These are phyloP conservation scores for Amphipyra berbera DNA, from an alignment of 2,888 invertebrate species.

Conservation along the genomic window DNA sequence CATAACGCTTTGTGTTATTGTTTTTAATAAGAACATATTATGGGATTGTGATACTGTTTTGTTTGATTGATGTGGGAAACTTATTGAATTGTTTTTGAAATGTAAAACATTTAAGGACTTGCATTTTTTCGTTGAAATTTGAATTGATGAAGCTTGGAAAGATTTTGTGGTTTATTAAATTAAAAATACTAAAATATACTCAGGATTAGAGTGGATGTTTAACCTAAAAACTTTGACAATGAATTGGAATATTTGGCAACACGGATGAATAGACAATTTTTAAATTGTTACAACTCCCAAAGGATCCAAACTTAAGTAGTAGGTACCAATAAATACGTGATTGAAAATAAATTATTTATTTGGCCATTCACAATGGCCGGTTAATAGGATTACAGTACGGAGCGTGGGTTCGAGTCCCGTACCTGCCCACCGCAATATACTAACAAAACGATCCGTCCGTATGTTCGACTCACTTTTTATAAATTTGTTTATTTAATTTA, in stretches of 20 bases:
- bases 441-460: slow-evolving; percentile 76
- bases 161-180: not conserved
- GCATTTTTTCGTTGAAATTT: not conserved
- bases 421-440: slow-evolving; percentile 80
- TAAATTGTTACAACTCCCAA: slow-evolving; percentile 66
- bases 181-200: not conserved
- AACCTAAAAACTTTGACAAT: slow-evolving; percentile 20
- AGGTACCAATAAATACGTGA: slow-evolving; percentile 70
- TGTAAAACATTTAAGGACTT: slow-evolving; percentile 6
- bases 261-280: slow-evolving; percentile 69
- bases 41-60: slow-evolving; percentile 68
- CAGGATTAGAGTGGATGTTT: slow-evolving; percentile 1
- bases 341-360: slow-evolving; percentile 87
- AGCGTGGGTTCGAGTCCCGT: slow-evolving; percentile 84
- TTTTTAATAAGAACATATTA: slow-evolving; percentile 80
- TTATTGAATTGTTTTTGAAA: slow-evolving; percentile 16
- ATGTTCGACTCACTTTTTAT: slow-evolving; percentile 80
- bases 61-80: slow-evolving; percentile 85
- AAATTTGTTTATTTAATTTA: slow-evolving; percentile 89
- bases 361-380: slow-evolving; percentile 80
- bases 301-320: slow-evolving; percentile 62
- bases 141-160: not conserved
- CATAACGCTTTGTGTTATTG: slow-evolving; percentile 75
- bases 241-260: slow-evolving; percentile 43
- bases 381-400: slow-evolving; percentile 84